These are phyloP conservation scores for Nymphalis io DNA, from an alignment of 1,140 invertebrate species.

Conservation along the genomic window DNA sequence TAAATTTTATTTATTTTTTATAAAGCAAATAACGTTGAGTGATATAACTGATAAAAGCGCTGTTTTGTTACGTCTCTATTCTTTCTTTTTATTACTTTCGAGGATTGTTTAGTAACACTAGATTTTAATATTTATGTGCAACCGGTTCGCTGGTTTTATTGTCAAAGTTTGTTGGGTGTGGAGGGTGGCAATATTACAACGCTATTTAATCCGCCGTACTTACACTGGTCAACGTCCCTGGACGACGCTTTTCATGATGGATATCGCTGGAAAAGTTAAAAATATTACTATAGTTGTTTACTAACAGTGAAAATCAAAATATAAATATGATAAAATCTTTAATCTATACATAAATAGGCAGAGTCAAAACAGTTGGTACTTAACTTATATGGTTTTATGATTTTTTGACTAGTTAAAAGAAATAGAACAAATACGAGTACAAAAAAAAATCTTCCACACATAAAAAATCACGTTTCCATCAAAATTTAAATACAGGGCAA, in stretches of 20 bases:
- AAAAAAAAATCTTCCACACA: too few relatives aligned
- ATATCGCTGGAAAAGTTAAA: slow-evolving; percentile 18
- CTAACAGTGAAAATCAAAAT: background rate
- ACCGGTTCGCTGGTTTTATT: slow-evolving; percentile 69
- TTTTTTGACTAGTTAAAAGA: too few relatives aligned
- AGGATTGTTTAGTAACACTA: slow-evolving; percentile 54
- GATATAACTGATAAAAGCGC: slow-evolving; percentile 7
- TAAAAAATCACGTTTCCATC: too few relatives aligned
- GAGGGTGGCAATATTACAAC: slow-evolving; percentile 50
- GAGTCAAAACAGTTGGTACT: too few relatives aligned
- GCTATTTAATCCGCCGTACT: slow-evolving; percentile 33
- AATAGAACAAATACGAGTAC: too few relatives aligned
- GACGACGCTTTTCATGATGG: slow-evolving; percentile 24
- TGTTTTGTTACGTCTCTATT: slow-evolving; percentile 43
- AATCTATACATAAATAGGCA: too few relatives aligned
- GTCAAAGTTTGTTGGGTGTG: slow-evolving; percentile 54
- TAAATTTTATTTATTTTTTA: background rate
- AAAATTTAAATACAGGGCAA: too few relatives aligned
- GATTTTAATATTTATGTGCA: slow-evolving; percentile 69
- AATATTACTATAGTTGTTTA: background rate
- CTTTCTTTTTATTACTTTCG: slow-evolving; percentile 54
- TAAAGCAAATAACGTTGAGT: slow-evolving; percentile 6
- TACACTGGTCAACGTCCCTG: slow-evolving; percentile 38
- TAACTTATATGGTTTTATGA: too few relatives aligned
- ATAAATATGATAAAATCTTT: background rate